Evolutionary conservation across 2,113 vertebrate genomes (phyloP).

Genomic region (Pterocles burchelli): DNA sequence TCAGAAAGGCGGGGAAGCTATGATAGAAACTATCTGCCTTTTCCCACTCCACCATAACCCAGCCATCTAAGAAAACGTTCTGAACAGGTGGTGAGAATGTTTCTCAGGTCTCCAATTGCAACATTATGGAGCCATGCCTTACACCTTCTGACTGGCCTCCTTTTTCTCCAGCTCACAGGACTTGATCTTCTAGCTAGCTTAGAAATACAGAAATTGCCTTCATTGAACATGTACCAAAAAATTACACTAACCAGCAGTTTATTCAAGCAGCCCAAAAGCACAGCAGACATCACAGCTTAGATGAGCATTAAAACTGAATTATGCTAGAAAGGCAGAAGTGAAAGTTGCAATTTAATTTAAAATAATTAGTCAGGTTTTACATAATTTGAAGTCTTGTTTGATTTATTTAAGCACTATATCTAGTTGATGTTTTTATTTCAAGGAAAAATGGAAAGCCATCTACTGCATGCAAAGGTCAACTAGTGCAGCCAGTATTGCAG

Average conservation of each 20-base stretch:
- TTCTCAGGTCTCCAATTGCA: neutral
- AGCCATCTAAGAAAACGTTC: rapidly evolving
- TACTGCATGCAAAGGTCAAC: neutral
- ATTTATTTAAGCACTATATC: constrained; percentile 18
- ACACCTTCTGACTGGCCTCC: neutral
- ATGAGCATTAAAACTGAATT: constrained; percentile 10
- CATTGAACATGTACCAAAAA: neutral
- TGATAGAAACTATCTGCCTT: neutral
- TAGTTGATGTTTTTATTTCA: constrained; percentile 15
- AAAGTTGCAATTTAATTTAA: constrained; percentile 14
- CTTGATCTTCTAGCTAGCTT: neutral
- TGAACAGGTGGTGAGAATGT: neutral
- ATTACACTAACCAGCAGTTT: neutral
- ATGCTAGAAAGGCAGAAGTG: neutral
- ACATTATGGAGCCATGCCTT: neutral
- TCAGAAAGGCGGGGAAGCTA: neutral
- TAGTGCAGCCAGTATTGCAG: neutral
- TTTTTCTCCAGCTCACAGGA: neutral
- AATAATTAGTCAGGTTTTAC: constrained; percentile 29
- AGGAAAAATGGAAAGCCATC: neutral
- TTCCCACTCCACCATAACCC: neutral
- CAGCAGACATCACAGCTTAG: neutral
- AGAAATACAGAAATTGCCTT: neutral
- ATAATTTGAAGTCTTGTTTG: constrained; percentile 28
- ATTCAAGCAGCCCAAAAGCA: constrained; percentile 3